Percentiles rank a stretch among this genome's conserved stretches.
Evolutionary conservation across 2,113 vertebrate species (phyloP).

Genomic region (Azemiops feae): DNA sequence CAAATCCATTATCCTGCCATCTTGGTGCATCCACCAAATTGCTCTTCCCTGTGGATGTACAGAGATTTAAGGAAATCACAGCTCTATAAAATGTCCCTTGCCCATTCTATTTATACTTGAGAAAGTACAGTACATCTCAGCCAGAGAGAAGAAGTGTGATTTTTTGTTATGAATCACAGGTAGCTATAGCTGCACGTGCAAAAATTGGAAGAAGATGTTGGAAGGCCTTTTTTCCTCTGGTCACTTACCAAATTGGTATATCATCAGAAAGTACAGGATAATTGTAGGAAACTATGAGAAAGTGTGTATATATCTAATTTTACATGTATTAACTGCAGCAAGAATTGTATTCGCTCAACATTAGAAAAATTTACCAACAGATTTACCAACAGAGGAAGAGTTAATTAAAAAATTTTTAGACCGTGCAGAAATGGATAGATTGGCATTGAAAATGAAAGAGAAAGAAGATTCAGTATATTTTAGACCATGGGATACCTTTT

Average conservation of each 20-base stretch:
- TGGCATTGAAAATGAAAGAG: no score
- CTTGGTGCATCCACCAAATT: conserved; percentile 73
- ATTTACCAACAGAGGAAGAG: no score
- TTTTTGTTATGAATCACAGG: neutral
- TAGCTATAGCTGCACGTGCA: neutral
- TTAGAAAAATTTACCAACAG: no score
- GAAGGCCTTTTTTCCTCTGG: neutral
- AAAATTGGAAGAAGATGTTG: neutral
- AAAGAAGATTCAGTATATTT: no score
- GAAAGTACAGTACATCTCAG: conserved; percentile 9
- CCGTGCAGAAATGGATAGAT: no score
- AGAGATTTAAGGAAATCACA: conserved; percentile 55
- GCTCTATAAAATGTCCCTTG: conserved; percentile 46
- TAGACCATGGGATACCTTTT: no score
- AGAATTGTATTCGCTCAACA: no score
- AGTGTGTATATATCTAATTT: no score
- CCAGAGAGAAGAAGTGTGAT: neutral
- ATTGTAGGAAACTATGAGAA: no score
- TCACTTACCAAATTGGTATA: conserved; percentile 6
- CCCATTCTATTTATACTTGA: conserved; percentile 17
- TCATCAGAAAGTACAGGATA: neutral
- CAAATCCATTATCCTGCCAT: conserved; percentile 85
- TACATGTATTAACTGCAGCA: no score
- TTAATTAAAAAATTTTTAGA: no score
- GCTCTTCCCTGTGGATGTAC: conserved; percentile 68